Base-by-base conservation (phyloP, 2,797 vertebrate genomes). In the Sitta carolinensis region DNA sequence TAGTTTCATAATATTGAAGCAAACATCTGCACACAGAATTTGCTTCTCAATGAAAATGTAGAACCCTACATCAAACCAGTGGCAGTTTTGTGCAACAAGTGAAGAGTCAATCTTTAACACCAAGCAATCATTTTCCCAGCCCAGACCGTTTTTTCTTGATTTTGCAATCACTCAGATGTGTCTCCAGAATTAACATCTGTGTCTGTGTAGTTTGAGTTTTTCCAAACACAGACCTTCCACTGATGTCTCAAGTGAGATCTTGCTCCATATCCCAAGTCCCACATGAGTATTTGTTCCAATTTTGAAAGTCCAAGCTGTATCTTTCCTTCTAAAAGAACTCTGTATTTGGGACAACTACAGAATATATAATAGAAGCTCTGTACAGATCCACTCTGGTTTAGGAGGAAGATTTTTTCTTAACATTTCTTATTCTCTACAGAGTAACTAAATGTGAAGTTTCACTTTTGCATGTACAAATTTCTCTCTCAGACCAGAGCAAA, bases 301-400 rank as follows among this genome's bases (percentile, higher is more conserved):
- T 95, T 82, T 87, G 50, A 73, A 76, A 93, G 86, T 87, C 77
- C 86, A 88, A 79, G 66, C 45, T 69, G 11, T 47, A 26, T 57
- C 48, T 78, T 75, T 58, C 32, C 55, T 54, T 59, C 62, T 38
- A 32, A 84, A 81, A 82, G 73, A 75, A 36, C 26, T 66, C 48
- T 42, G 40, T 63, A 90, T 84, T 82, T 93, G 83, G 85, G 63
- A 95, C 67, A 94, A 94, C 45, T 16, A 34, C 36, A 67, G 87
- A 90, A 90, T 81, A 82, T 67, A 57, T 84, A 94, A 94, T n/a
- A 69, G 74, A 81, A 43, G 19, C 2, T 43, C 79, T 52, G 30
- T 18, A 52, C 62, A 90, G 73, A 90, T 63, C 23, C 55, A 57
- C 48, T 84, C 73, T n/a, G 48, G 48, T 66, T 76, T 84, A 59